These are phyloP conservation scores for Philypnodon macrostomus DNA, from an alignment of 2,797 vertebrate genomes.

Conservation along the genomic window DNA sequence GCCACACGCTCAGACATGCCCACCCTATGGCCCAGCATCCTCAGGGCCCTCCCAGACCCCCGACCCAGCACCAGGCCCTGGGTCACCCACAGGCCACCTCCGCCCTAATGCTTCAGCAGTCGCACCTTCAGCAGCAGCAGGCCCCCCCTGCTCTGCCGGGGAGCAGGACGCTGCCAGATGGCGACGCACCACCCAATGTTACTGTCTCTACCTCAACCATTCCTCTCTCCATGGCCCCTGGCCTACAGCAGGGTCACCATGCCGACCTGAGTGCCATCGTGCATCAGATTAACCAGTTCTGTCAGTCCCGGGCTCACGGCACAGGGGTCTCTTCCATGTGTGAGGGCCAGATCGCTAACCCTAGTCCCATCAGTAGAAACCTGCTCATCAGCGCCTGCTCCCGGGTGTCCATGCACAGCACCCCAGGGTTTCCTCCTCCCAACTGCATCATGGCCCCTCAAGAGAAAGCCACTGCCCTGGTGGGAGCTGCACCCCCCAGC, in stretches of 20 bases:
- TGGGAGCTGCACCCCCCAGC: conserved; percentile 75
- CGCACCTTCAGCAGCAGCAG: conserved; percentile 87
- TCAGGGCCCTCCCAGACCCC: conserved; percentile 65
- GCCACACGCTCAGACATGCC: conserved; percentile 82
- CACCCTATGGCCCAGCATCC: conserved; percentile 82
- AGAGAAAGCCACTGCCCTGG: conserved; percentile 79
- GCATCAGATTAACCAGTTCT: conserved; percentile 99
- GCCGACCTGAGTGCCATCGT: conserved; percentile 98
- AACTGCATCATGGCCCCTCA: conserved; percentile 80
- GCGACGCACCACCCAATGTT: conserved; percentile 95
- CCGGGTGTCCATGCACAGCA: conserved; percentile 91
- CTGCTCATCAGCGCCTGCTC: conserved; percentile 98
- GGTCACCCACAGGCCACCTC: conserved; percentile 82
- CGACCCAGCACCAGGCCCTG: conserved; percentile 76
- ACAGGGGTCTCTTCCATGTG: conserved; percentile 93
- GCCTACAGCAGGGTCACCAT: conserved; percentile 89
- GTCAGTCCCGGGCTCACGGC: conserved; percentile 91
- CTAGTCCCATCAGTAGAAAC: conserved; percentile 97
- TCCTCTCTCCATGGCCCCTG: conserved; percentile 95
- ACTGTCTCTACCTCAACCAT: conserved; percentile 99
- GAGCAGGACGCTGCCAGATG: conserved; percentile 90
- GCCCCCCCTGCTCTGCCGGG: conserved; percentile 83
- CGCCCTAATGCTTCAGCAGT: conserved; percentile 81
- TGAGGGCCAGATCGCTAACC: conserved; percentile 99
- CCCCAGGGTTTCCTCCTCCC: conserved; percentile 77